Base-by-base conservation (phyloP, 2,797 vertebrate species). In the Pipistrellus kuhlii region DNA sequence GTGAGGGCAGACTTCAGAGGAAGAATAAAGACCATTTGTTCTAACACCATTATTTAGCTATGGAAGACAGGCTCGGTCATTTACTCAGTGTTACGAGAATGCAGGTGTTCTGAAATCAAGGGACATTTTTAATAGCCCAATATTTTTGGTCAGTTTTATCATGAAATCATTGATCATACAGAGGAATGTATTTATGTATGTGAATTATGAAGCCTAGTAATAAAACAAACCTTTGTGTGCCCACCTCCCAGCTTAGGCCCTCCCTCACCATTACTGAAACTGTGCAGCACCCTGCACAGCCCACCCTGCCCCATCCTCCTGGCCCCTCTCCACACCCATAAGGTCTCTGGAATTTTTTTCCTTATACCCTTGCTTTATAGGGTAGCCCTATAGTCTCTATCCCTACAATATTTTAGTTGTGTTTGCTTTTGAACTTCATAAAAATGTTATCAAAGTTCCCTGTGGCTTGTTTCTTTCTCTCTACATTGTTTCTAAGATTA, bases 91-190 rank as follows among this genome's bases (percentile, higher is more conserved):
- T 35, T 46, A 30, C 18, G 55, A 44, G 32, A 51, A 91, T 69
- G 32, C 38, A 35, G 20, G 7, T 80, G n/a, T 66, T 82, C 30
- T 69, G 44, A 94, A 77, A 30, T 62, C 76, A 83, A 30, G 38
- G 11, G 6, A 48, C 38, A 9, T 93, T 93, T 55, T 72, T 32
- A 35, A 78, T 46, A 69, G 35, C 23, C 46, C 85, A n/a, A 30
- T 38, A 59, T 15, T 57, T 15, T 80, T 72, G 55, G 35, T 84
- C 48, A 73, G 38, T 94, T 92, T 83, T 87, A 48, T 77, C 55
- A 30, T 78, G 68, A 88, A 91, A 14, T 62, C 51, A 48, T 62
- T 90, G 64, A 51, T 84, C 20, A 77, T 41, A 41, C 8, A 85
- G 35, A 73, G 93, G 55, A 72, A 38, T 51, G 21, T 32, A 20